Conservation (phyloP, 1,140 invertebrate genomes). For the Zaprionus vittiger region DNA sequence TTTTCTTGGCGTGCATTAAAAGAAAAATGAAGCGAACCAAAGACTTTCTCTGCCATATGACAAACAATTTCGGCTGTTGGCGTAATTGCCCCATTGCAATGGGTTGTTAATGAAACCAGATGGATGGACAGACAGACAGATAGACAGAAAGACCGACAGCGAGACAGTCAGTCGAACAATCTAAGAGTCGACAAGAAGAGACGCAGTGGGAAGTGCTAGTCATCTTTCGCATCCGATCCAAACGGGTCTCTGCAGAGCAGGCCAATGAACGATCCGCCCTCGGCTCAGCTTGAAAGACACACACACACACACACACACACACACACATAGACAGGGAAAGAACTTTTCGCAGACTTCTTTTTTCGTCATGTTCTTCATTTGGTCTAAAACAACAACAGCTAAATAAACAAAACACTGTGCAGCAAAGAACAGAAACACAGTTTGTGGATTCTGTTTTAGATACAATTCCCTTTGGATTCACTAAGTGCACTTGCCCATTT, state of each 20-base stretch:
- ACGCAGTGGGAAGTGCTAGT: slow-evolving; percentile 51
- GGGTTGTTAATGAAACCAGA: slow-evolving; percentile 74
- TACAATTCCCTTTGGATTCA: background rate
- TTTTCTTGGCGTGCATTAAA: slow-evolving; percentile 47
- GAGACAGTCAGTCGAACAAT: slow-evolving; percentile 2
- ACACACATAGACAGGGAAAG: background rate
- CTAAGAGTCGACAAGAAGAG: slow-evolving; percentile 12
- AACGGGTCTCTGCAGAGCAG: slow-evolving; percentile 30
- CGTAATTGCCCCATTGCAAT: slow-evolving; percentile 78
- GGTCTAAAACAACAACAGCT: slow-evolving; percentile 44
- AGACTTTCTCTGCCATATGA: slow-evolving; percentile 76
- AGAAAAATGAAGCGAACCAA: slow-evolving; percentile 51
- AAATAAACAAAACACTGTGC: slow-evolving; percentile 45
- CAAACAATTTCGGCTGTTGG: slow-evolving; percentile 74
- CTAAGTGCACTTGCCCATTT: background rate
- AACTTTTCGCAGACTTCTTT: slow-evolving; percentile 19
- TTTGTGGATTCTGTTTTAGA: background rate
- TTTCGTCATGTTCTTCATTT: slow-evolving; percentile 37
- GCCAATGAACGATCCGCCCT: slow-evolving; percentile 76
- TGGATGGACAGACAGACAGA: slow-evolving; percentile 39
- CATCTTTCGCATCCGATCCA: slow-evolving; percentile 59
- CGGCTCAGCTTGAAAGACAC: slow-evolving; percentile 44
- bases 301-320: background rate
- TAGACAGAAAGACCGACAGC: background rate
- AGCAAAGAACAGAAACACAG: slow-evolving; percentile 2